Evolutionary conservation across 1,140 invertebrate genomes (phyloP).

Genomic region (Hypsibius dujardini): DNA sequence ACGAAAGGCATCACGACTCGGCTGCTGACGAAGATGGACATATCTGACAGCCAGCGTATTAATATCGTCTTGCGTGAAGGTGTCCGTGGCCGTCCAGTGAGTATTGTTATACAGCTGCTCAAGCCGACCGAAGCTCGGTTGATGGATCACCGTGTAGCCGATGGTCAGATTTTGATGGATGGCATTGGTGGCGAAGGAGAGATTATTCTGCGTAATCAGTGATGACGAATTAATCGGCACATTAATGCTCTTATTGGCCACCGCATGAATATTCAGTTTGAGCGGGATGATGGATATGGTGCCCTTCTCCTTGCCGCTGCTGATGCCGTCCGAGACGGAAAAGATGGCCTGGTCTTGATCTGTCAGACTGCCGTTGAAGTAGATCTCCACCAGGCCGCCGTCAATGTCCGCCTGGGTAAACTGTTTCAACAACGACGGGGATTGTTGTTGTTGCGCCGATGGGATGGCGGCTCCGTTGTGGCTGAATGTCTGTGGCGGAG

Average conservation of each 20-base stretch:
- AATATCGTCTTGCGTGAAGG: conserved; percentile 9
- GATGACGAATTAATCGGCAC: conserved; percentile 59
- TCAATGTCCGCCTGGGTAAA: conserved; percentile 55
- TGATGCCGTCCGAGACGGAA: conserved; percentile 51
- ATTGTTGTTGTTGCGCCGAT: not conserved
- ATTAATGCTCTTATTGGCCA: conserved; percentile 48
- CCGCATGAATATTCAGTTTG: conserved; percentile 44
- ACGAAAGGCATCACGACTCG: conserved; percentile 11
- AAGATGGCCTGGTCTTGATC: conserved; percentile 5
- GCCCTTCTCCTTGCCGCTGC: conserved; percentile 56
- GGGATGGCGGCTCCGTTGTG: not conserved
- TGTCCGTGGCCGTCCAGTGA: not conserved
- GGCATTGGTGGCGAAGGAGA: conserved; percentile 68
- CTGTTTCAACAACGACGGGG: not conserved
- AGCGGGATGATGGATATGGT: conserved; percentile 59
- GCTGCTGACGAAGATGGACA: not conserved
- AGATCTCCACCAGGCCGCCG: conserved; percentile 37
- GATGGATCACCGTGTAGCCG: conserved; percentile 35
- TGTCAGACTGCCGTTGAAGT: conserved; percentile 5
- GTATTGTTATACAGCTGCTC: conserved; percentile 14
- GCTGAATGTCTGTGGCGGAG: not conserved
- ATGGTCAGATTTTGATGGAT: conserved; percentile 59
- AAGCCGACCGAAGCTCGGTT: not conserved
- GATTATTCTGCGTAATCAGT: conserved; percentile 53
- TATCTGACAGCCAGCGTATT: conserved; percentile 16